Percentiles rank a stretch among this genome's conserved stretches.
Evolutionary conservation across 2,797 vertebrate genomes (phyloP).

Genomic region (Pitangus sulphuratus): DNA sequence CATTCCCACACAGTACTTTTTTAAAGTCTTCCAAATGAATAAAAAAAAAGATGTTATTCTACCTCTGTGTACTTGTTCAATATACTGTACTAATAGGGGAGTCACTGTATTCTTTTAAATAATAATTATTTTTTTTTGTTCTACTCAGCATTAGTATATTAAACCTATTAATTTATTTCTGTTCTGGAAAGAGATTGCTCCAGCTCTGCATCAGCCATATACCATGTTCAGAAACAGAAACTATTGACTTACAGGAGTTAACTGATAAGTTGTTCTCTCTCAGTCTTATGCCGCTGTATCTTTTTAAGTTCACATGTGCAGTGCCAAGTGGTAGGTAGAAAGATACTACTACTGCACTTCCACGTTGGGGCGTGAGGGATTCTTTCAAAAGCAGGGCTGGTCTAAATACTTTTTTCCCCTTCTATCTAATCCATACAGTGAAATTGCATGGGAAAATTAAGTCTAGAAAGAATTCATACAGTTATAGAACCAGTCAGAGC

Average conservation of each 20-base stretch:
- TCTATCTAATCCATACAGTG: not conserved
- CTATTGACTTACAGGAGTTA: not conserved
- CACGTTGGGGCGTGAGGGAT: not conserved
- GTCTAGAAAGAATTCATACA: not conserved
- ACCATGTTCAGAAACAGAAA: not conserved
- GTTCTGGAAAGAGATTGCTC: not conserved
- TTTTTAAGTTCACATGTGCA: not conserved
- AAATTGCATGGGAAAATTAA: not conserved
- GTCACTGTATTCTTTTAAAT: not conserved
- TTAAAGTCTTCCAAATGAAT: not conserved
- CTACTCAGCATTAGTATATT: not conserved
- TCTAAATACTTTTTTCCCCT: not conserved
- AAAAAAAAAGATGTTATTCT: not conserved
- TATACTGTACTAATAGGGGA: not conserved
- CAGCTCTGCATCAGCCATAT: not conserved
- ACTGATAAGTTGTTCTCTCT: not conserved
- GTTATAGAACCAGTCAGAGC: not conserved
- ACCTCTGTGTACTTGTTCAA: not conserved
- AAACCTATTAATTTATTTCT: not conserved
- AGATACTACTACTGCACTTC: not conserved
- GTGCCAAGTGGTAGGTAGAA: not conserved
- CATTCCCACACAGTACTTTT: not conserved
- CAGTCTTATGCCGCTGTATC: not conserved
- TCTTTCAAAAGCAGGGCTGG: not conserved
- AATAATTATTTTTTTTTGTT: not conserved